Evolutionary conservation across 2,888 invertebrate genomes (phyloP).

Genomic region (Carterocephalus palaemon): DNA sequence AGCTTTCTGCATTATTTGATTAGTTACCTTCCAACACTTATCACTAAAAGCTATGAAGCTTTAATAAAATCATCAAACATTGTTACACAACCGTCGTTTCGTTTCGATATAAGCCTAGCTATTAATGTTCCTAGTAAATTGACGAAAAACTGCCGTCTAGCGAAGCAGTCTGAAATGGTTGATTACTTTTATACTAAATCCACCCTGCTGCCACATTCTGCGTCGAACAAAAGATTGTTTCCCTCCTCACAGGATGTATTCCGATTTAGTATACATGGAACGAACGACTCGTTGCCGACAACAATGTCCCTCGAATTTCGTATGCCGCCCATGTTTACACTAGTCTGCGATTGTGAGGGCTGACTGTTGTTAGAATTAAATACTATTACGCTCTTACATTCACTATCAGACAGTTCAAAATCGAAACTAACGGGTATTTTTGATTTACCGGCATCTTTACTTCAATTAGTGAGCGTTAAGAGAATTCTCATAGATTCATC

Average conservation of each 20-base stretch:
- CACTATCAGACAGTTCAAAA: too few relatives aligned
- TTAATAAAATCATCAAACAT: neutral
- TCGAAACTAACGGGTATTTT: too few relatives aligned
- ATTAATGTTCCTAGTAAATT: neutral
- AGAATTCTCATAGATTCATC: too few relatives aligned
- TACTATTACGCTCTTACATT: conserved; percentile 3
- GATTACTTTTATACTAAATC: conserved; percentile 28
- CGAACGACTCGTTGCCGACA: conserved; percentile 41
- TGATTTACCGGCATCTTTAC: too few relatives aligned
- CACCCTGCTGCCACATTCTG: conserved; percentile 39
- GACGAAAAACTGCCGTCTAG: conserved; percentile 5
- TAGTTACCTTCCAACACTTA: too few relatives aligned
- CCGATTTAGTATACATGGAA: conserved; percentile 47
- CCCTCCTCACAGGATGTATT: conserved; percentile 43
- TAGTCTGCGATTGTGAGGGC: conserved; percentile 16
- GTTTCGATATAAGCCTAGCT: neutral
- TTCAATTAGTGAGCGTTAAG: too few relatives aligned
- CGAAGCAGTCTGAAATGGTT: conserved; percentile 17
- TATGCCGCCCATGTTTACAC: conserved; percentile 45
- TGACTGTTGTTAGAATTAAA: conserved; percentile 4
- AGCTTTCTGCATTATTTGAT: too few relatives aligned
- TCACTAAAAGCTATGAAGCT: too few relatives aligned
- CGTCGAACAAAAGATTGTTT: conserved; percentile 54
- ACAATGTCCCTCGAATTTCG: conserved; percentile 53
- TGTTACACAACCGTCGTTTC: too few relatives aligned